Evolutionary conservation across 2,113 vertebrate genomes (phyloP).

Genomic region (Megaceryle torquata): DNA sequence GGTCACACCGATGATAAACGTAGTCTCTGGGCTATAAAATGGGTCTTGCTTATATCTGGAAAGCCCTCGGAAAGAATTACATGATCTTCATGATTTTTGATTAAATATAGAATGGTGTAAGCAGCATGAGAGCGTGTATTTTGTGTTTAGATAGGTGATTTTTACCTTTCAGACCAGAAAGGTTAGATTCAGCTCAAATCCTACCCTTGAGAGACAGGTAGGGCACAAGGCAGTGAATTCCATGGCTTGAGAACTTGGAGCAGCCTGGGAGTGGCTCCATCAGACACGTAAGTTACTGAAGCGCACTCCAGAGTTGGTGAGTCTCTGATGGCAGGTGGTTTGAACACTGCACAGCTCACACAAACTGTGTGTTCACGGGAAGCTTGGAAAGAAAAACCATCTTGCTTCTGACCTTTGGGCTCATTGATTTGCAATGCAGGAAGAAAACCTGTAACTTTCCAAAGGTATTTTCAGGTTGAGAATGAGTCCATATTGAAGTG

Average conservation of each 20-base stretch:
- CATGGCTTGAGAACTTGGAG: neutral
- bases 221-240: neutral
- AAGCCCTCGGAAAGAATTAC: neutral
- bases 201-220: neutral
- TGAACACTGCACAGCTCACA: neutral
- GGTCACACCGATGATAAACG: neutral
- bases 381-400: neutral
- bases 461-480: neutral
- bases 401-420: neutral
- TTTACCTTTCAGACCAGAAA: neutral
- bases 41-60: neutral
- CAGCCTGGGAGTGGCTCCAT: neutral
- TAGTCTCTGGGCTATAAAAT: neutral
- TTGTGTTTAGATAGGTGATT: neutral
- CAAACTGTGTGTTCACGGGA: neutral
- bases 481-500: accelerated
- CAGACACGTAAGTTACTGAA: neutral
- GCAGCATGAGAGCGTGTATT: neutral
- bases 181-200: neutral
- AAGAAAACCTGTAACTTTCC: neutral
- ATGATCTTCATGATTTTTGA: neutral
- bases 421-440: neutral
- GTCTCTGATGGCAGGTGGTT: neutral
- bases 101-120: neutral
- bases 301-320: neutral